Conservation (phyloP, 2,113 vertebrate species). For the Calyptomena viridis region DNA sequence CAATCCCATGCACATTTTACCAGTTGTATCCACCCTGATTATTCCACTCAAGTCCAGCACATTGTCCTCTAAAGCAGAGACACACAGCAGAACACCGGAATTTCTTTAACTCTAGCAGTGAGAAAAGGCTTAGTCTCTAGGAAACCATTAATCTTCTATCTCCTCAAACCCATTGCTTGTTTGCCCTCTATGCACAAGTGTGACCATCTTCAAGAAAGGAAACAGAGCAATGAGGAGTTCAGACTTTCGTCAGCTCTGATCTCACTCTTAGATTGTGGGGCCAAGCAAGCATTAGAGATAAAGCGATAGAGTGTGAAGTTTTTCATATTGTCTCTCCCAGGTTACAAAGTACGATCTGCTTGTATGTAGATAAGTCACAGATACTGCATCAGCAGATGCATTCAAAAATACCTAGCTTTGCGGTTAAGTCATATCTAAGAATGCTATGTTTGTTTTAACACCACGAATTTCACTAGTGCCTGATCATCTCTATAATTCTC, state of each 20-base stretch:
- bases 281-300: neutral
- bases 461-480: neutral
- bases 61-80: neutral
- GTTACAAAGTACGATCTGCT: neutral
- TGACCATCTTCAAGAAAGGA: neutral
- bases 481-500: neutral
- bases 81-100: neutral
- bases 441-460: neutral
- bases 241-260: neutral
- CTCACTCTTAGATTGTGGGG: neutral
- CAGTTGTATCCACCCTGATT: neutral
- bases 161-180: neutral
- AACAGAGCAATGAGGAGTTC: neutral
- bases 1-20: neutral
- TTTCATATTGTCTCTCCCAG: neutral
- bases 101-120: neutral
- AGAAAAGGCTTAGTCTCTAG: neutral
- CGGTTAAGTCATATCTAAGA: neutral
- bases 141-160: neutral
- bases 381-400: neutral
- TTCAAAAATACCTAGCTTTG: neutral
- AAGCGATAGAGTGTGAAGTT: neutral
- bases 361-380: neutral
- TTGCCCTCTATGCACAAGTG: neutral
- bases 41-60: neutral